Conservation (phyloP, 2,888 invertebrate genomes). For the Agrochola circellaris region DNA sequence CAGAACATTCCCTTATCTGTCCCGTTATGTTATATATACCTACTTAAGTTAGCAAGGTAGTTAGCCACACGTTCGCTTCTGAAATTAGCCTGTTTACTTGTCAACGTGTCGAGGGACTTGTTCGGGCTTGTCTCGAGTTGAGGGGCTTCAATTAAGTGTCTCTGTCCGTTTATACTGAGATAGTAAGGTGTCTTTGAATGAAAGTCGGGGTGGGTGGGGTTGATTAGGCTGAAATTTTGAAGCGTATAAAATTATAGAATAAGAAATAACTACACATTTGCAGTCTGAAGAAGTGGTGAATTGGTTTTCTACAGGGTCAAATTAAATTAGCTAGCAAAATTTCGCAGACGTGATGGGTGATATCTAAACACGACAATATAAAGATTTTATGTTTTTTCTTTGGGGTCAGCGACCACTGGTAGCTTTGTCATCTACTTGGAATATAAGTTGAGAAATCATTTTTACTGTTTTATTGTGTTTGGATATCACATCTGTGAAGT, state of each 20-base stretch:
- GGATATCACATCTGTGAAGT: too few species aligned
- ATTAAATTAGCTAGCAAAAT: too few species aligned
- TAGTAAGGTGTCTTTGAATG: conserved; percentile 2
- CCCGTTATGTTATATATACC: neutral
- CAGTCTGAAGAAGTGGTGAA: neutral
- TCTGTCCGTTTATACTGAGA: conserved; percentile 25
- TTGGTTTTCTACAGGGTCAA: neutral
- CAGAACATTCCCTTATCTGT: neutral
- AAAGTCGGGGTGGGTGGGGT: neutral
- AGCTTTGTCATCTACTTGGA: too few species aligned
- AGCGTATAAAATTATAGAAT: neutral
- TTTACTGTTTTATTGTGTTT: too few species aligned
- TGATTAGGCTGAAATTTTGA: neutral
- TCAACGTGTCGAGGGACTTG: conserved; percentile 52
- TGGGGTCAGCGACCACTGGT: too few species aligned
- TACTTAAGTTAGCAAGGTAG: conserved; percentile 8
- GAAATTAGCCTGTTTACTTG: conserved; percentile 57
- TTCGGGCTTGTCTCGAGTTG: conserved; percentile 43
- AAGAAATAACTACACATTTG: neutral
- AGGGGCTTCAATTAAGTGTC: conserved; percentile 31
- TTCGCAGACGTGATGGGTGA: too few species aligned
- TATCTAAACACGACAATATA: too few species aligned
- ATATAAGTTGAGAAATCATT: too few species aligned
- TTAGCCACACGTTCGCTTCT: conserved; percentile 26
- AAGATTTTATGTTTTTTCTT: too few species aligned